Base-by-base conservation (phyloP, 1,140 invertebrate species). In the Maniola jurtina region DNA sequence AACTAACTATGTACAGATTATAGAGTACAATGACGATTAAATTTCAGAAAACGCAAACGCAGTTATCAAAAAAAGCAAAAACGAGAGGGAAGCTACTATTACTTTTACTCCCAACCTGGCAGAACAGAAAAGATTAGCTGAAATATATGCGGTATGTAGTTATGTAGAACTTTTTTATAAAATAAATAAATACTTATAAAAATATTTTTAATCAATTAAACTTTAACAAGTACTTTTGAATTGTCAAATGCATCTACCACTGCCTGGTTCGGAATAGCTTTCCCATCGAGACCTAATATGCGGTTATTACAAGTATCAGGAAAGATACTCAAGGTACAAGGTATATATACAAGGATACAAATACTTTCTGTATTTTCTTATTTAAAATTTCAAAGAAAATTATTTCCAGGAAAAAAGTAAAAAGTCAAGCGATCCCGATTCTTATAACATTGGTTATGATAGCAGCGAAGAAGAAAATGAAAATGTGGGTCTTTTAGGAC, bases 371-470 rank as follows among this genome's bases (percentile, higher is more conserved):
- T 45, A n/a, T 45, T 1, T 13, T 11, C 13, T 13, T 45, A 13
- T 11, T 11, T 11, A 45, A 11, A 45, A 45, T 45, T 13, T 1
- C 1, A 38, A 7, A 13, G 5, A 45, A 13, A 11, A 10, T 40
- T 9, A 38, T 58, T 73, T 68, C 16, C 55, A 84, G 82, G 73
- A 75, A 40, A 89, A 87, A 66, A 75, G 75, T 5, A 40, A 16
- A 57, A 5, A 40, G 16, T 38, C 55, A 15, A 13, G 5, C 10
- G 36, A 40, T 16, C 10, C 36, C 36, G 35, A 57, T 15, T 38
- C 9, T 40, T 5, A 6, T 8, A 40, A 57, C 15, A 57, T 57
- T 40, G 55, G 36, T 5, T 57, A 57, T 35, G 35, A 57, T 57
- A 57, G 55, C 11, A n/a, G 8, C 15, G 55, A 52, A 33, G 25